Evolutionary conservation across 2,888 invertebrate genomes (phyloP), one percentile per base, ranked within the genome.

Genomic region (Epistrophe grossulariae): DNA sequence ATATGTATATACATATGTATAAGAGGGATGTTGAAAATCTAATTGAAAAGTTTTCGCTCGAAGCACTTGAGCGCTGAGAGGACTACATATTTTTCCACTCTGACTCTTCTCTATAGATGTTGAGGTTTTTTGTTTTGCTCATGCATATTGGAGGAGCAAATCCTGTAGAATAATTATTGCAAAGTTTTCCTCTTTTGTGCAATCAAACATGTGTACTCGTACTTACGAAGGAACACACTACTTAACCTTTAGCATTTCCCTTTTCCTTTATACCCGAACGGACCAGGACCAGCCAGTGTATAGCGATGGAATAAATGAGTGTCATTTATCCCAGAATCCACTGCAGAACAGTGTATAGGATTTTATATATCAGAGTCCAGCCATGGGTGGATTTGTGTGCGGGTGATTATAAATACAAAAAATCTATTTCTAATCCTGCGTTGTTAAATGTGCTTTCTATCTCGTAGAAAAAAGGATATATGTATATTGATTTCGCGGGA

Each of bases 1-100:
- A 28, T 15, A 28, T 13, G 31, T 31, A 31, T 6, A 5, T 35
- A 35, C 2, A 1, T 17, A 4, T 4, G 1, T 15, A 38, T 43
- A 77, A 72, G 76, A 72, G 72, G 84, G 66, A 84, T 84, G 77
- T 62, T 84, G 80, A 81, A 84, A 84, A 80, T 84, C 84, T 84
- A 84, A 84, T 84, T 84, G 84, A 84, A 84, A 84, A 84, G 80
- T 84, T 84, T 84, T 77, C 59, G 72, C 84, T 52, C 59, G 60
- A 60, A 81, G 84, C 84, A 77, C 72, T 84, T 72, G 17, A 59
- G 55, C 38, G 40, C 68, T 28, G 71, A 79, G 71, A 71, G 71
- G 50, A 74, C 74, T 79, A 43, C 45, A 60, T 62, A 40, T 40
- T 50, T 83, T 79, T 64, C 64, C 52, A 52, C 43, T 72, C 73